phyloP scores from a whole-genome alignment of 2,113 vertebrate species.

The Acinonyx jubatus region DNA sequence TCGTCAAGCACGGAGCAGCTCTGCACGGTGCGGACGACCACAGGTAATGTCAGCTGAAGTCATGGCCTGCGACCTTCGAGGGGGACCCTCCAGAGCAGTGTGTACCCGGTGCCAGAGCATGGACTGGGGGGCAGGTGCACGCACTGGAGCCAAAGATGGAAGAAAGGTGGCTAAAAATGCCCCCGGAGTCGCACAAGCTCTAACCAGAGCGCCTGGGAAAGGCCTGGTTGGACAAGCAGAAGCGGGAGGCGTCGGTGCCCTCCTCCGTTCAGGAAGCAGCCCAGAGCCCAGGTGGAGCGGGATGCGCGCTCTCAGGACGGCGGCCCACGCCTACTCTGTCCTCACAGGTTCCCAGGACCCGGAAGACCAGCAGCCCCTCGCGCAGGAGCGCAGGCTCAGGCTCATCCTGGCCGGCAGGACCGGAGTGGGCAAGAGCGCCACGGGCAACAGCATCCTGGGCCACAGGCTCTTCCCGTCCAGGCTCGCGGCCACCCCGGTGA shows the following conservation, averaged over 20 bases:
- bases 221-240: no score
- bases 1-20: neutral
- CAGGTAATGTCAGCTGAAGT: neutral
- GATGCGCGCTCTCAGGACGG: no score
- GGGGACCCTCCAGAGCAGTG: no score
- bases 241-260: no score
- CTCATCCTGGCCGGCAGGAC: conserved; percentile 44
- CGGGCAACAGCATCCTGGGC: conserved; percentile 46
- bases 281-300: no score
- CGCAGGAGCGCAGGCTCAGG: neutral
- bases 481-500: no score
- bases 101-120: neutral
- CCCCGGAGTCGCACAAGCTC: no score
- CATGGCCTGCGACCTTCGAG: rapidly evolving
- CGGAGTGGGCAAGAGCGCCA: conserved; percentile 29
- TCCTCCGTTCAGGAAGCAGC: no score
- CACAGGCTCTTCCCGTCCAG: no score
- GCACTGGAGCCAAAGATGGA: no score
- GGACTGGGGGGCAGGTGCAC: neutral
- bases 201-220: no score
- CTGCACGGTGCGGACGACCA: neutral
- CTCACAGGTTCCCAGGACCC: neutral
- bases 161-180: neutral
- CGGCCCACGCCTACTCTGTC: neutral
- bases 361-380: no score